These are phyloP conservation scores for Phataginus tricuspis DNA, from an alignment of 2,797 vertebrate species.

Conservation along the genomic window DNA sequence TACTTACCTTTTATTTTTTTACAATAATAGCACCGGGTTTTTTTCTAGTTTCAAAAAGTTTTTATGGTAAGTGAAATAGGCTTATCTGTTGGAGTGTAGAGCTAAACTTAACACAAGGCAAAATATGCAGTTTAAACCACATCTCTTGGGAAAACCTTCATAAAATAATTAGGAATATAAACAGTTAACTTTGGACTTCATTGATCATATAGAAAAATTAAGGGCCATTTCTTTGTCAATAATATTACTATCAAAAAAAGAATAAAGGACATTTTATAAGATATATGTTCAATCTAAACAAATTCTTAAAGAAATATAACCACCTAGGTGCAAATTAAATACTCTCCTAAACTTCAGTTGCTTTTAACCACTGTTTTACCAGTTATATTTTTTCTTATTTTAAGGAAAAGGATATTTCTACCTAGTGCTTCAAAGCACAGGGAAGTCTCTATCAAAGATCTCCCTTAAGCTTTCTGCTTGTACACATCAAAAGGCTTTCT, in stretches of 20 bases:
- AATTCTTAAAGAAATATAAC: slow-evolving; percentile 33
- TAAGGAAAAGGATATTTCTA: slow-evolving; percentile 37
- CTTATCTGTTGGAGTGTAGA: not conserved
- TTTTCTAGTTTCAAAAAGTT: slow-evolving; percentile 39
- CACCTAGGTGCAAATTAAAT: slow-evolving; percentile 26
- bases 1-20: slow-evolving; percentile 14
- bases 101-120: not conserved
- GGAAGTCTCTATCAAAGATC: not conserved
- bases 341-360: not conserved
- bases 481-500: not conserved
- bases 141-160: not conserved
- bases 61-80: slow-evolving; percentile 41
- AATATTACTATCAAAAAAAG: not conserved
- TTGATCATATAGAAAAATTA: slow-evolving; percentile 13
- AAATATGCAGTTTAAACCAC: slow-evolving; percentile 16
- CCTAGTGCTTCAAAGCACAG: not conserved
- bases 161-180: slow-evolving; percentile 53
- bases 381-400: slow-evolving; percentile 21
- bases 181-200: slow-evolving; percentile 42
- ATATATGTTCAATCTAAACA: slow-evolving; percentile 20
- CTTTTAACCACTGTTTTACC: not conserved
- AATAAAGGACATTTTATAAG: not conserved
- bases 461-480: slow-evolving; percentile 17
- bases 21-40: not conserved
- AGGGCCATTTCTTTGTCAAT: not conserved